Base-by-base conservation (phyloP, 2,113 vertebrate genomes). In the Pipra filicauda region DNA sequence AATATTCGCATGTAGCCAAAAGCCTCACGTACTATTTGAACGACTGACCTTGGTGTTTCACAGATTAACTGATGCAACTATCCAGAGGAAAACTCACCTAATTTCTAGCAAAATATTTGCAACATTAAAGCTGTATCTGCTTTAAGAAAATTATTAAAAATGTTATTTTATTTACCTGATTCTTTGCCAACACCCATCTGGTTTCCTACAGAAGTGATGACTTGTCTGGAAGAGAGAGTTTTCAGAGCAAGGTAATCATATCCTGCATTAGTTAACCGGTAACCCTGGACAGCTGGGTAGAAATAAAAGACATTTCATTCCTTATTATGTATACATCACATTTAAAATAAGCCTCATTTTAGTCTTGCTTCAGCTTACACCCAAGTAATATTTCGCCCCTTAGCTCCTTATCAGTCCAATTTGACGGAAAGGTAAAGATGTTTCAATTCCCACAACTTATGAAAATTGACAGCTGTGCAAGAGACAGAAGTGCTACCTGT, bases 111-210 rank as follows among this genome's bases (percentile, higher is more conserved):
- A 74, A 78, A 33, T 11, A 71, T 26, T 0, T 74, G 57, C n/a
- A 92, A 30, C 1, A 55, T 33, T 57, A 74, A 21, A 66, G 8
- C 20, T 27, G 5, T 10, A 8, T 64, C 64, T 57, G 18, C 23
- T 70, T 59, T 5, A 51, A 61, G 65, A 82, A 64, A 49, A 11
- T 1, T 12, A 87, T 4, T 31, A 0, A 15, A 26, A 79, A 21
- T 10, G 2, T 75, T 48, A 46, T 59, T 74, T 44, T 28, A 19
- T 41, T 96, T 97, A 99, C 99, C 99, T 91, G 99, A 99, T 97
- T 99, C 99, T 98, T 99, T 99, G 46, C 99, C 99, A 75, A 99
- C 99, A 81, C 99, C 99, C 98, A 99, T 99, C 95, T 99, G 99
- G 96, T 99, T 99, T 95, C 99, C 99, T 96, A 99, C 98, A 91